Base-by-base conservation (phyloP, 1,140 invertebrate genomes). In the Andricus grossulariae region DNA sequence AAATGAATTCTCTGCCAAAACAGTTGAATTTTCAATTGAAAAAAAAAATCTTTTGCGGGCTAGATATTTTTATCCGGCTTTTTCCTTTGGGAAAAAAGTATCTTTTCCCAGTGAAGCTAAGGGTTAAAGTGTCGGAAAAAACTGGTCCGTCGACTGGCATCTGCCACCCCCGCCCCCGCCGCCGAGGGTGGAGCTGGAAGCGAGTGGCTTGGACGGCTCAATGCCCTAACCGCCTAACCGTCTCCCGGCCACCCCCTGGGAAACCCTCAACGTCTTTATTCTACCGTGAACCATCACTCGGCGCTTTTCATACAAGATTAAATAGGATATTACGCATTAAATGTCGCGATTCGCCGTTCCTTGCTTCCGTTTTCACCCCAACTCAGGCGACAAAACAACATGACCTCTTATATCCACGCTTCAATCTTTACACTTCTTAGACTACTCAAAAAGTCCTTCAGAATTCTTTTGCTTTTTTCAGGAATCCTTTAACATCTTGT, bases 251-350 rank as follows among this genome's bases (percentile, higher is more conserved):
- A 75, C 72, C 72, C 72, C 32, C 75, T 78, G 50, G 78, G 77
- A 78, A 78, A 78, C 80, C 80, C 79, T 78, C 80, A 52, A 54
- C 75, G 77, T 76, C 79, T 82, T 76, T 85, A 79, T 85, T 81
- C 72, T 57, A 71, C 60, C 79, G 71, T 60, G 39, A 76, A 81
- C 82, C 81, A 83, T 78, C 81, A 82, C 77, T 76, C 78, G 76
- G 55, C 15, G 83, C 85, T 85, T 86, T 88, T 88, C 86, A 89
- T 86, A 81, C 83, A 87, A 88, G 83, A 88, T 88, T 89, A 87
- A 88, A 89, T 88, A 83, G 83, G 82, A 89, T 88, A 88, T 89
- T 86, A 86, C 85, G 82, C 84, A 84, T 86, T 88, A 88, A 88
- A 88, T 84, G 85, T 87, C 83, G 74, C 74, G 75, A 82, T 80